Evolutionary conservation across 2,113 vertebrate genomes (phyloP), one percentile per base, ranked within the genome.

Genomic region (Columba janthina): DNA sequence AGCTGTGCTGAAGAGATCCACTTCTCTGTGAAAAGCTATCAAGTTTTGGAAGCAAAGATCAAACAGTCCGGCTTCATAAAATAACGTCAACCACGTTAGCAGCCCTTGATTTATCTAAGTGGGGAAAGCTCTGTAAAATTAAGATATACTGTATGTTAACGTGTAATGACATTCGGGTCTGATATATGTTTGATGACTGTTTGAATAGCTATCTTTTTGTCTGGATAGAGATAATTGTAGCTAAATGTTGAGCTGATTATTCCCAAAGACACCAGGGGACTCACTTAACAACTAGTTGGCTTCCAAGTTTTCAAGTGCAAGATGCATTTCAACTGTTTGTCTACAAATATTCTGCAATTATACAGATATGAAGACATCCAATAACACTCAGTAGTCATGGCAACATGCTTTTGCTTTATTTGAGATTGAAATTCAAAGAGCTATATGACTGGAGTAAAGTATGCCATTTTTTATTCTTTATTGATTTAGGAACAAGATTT

Each of bases 271-370:
- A 83, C 77, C 77, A 81, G 80, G 66, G 78, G 87, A 96, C 81
- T 89, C 82, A 66, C 71, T 93, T 90, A 91, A 94, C 75, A 94
- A 85, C 58, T 62, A 84, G 62, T 79, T 74, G 82, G 60, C 53
- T 93, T 91, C 85, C 69, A 91, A 78, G 91, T 85, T 92, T 84
- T 81, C 84, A 61, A 93, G 83, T 29, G 83, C 71, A 95, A 79
- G 80, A 93, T 96, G 57, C 58, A 79, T 75, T 42, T 95, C 71
- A 87, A 34, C 84, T 90, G 81, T 93, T 96, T 96, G 92, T 94
- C 93, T 92, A 94, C 97, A 97, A 97, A 97, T 94, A 97, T 65
- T 88, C 93, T 79, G 83, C 85, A 92, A 96, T 96, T 94, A 95
- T 57, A 91, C 58, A 89, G 85, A 83, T 91, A 91, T 17, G 77